Percentiles rank a stretch among this genome's conserved stretches.
Conservation (phyloP, 2,113 vertebrate genomes). For the Labeo rohita region DNA sequence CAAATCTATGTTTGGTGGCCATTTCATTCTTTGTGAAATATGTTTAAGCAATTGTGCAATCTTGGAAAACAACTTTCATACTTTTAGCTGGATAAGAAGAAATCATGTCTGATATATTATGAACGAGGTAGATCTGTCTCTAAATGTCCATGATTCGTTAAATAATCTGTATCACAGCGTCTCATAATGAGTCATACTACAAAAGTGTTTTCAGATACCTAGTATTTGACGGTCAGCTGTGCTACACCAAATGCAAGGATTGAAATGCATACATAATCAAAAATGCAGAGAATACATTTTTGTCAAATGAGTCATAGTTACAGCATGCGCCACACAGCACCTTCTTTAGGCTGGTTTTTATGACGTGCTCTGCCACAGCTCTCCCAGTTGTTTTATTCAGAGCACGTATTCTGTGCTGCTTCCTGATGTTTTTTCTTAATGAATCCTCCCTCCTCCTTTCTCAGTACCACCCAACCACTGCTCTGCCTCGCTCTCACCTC, state of each 20-base stretch:
- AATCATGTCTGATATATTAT: neutral
- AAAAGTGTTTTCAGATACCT: neutral
- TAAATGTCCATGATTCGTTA: neutral
- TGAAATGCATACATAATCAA: neutral
- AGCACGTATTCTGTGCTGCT: constrained; percentile 41
- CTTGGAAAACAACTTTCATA: neutral
- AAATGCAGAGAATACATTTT: neutral
- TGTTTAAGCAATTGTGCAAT: neutral
- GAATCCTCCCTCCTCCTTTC: constrained; percentile 43
- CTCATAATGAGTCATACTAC: neutral
- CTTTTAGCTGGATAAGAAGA: neutral
- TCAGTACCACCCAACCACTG: neutral
- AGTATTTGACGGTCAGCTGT: neutral
- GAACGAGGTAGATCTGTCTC: constrained; percentile 32
- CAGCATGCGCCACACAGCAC: neutral
- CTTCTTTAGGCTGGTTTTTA: neutral
- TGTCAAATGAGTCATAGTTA: constrained; percentile 4
- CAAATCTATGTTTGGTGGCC: neutral
- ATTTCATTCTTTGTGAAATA: neutral
- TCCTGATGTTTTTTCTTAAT: constrained; percentile 48
- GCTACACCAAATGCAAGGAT: neutral
- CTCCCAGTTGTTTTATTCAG: constrained; percentile 33
- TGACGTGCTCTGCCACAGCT: neutral
- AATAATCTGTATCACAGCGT: neutral
- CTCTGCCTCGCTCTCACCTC: neutral